A percentile compares a stretch with the other conserved stretches of the same genome.
Evolutionary conservation across 2,113 vertebrate genomes (phyloP).

Genomic region (Butastur rufipennis): DNA sequence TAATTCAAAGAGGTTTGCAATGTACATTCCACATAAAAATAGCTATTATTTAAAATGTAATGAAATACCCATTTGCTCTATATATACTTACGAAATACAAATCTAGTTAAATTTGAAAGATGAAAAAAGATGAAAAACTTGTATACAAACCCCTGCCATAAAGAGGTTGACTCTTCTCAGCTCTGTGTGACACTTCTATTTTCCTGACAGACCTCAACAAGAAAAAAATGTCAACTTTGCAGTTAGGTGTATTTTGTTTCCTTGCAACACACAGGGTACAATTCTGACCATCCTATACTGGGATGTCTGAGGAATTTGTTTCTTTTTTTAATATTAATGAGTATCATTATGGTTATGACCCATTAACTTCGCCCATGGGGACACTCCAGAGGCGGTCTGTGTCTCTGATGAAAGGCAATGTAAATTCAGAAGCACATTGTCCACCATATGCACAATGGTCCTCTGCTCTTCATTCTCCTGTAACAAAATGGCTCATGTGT

Average conservation of each 20-base stretch:
- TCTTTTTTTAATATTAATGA: neutral
- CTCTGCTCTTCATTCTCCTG: constrained; percentile 19
- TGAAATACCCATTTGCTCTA: neutral
- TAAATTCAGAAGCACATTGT: constrained; percentile 11
- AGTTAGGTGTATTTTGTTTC: neutral
- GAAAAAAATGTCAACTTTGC: neutral
- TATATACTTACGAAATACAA: neutral
- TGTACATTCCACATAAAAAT: neutral
- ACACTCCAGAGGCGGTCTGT: neutral
- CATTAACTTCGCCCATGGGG: neutral
- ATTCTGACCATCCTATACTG: neutral
- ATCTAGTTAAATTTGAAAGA: neutral
- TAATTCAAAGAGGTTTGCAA: neutral
- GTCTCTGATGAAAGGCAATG: constrained; percentile 33
- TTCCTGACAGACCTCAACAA: neutral
- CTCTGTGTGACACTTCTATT: neutral
- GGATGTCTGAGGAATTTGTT: neutral
- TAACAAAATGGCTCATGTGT: constrained; percentile 60
- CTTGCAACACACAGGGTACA: neutral
- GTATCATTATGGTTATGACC: neutral
- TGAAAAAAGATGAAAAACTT: neutral
- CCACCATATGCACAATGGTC: neutral
- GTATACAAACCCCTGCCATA: neutral
- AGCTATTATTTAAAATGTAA: neutral
- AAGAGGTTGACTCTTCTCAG: neutral